Evolutionary conservation across 2,797 vertebrate species (phyloP).

Genomic region (Anas flavirostris): DNA sequence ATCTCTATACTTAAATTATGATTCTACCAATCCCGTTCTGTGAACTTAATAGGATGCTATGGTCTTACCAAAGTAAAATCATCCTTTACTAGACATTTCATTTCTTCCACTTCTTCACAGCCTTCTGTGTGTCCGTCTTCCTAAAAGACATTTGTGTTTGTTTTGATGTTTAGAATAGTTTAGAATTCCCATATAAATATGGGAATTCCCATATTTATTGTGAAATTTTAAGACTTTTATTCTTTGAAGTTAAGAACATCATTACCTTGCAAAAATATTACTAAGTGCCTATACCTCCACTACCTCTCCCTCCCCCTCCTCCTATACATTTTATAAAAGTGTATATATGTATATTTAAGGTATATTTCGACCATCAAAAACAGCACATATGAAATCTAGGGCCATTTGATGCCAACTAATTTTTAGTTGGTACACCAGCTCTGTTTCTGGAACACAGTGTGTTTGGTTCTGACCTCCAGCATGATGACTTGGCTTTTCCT

Average conservation of each 20-base stretch:
- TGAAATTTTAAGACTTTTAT: background rate
- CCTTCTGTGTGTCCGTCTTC: background rate
- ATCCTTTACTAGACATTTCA: background rate
- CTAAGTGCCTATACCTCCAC: too few relatives aligned
- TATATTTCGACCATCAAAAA: background rate
- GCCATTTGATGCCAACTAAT: background rate
- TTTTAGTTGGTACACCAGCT: background rate
- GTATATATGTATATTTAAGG: background rate
- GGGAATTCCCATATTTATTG: background rate
- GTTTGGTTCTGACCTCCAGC: slow-evolving; percentile 6
- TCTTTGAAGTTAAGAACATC: background rate
- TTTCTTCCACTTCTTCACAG: background rate
- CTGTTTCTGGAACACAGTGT: slow-evolving; percentile 20
- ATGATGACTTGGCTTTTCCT: slow-evolving; percentile 31
- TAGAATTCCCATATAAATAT: background rate
- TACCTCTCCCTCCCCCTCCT: background rate
- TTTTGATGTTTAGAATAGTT: background rate
- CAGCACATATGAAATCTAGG: background rate
- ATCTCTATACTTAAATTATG: background rate
- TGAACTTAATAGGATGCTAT: background rate
- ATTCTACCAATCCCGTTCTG: background rate
- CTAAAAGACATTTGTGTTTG: background rate
- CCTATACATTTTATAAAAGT: background rate
- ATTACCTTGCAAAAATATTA: too few relatives aligned
- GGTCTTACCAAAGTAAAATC: background rate